Evolutionary conservation across 2,113 vertebrate genomes (phyloP), one percentile per base, ranked within the genome.

Genomic region (Anoplopoma fimbria): DNA sequence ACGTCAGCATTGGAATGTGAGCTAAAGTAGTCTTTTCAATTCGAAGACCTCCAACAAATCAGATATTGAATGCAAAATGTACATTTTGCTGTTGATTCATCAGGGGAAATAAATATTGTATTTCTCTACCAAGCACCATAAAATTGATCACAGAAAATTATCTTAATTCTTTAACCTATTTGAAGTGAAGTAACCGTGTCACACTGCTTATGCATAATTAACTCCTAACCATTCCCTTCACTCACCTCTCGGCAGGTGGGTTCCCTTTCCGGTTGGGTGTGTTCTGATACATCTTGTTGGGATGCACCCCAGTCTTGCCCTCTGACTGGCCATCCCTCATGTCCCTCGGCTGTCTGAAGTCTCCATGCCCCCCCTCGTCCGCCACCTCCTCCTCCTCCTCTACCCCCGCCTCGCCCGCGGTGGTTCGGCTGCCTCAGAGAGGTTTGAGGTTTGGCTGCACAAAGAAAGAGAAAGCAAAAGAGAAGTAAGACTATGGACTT

Each of bases 391-490:
- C 57, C 55, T 31, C 55, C 55, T 58, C 55, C 55, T 58, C 55
- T 58, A 29, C 85, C 88, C 17, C 91, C 91, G 89, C 92, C 92
- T 79, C 91, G 83, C 33, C 79, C 84, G 71, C 95, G 92, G 86
- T 96, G 91, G 68, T 93, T 96, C 12, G 98, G 98, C 85, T 98
- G 97, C 77, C 97, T 95, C 87, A 99, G 93, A 36, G 95, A 97
- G 70, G 96, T 97, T 93, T 97, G 97, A 53, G 98, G 97, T 88
- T 97, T 98, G 82, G 97, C 98, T 99, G 71, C 60, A 17, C 6
- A 55, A 31, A 78, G 9, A 67, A 31, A 60, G 13, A 51, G 12
- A 72, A 36, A 73, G 40, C 64, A 74, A 70, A 68, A 65, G 2
- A 69, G 5, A 71, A 60, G 60, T 34, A 6, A 75, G 75, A 27